phyloP scores from a whole-genome alignment of 2,113 vertebrate genomes.

The Cariama cristata region DNA sequence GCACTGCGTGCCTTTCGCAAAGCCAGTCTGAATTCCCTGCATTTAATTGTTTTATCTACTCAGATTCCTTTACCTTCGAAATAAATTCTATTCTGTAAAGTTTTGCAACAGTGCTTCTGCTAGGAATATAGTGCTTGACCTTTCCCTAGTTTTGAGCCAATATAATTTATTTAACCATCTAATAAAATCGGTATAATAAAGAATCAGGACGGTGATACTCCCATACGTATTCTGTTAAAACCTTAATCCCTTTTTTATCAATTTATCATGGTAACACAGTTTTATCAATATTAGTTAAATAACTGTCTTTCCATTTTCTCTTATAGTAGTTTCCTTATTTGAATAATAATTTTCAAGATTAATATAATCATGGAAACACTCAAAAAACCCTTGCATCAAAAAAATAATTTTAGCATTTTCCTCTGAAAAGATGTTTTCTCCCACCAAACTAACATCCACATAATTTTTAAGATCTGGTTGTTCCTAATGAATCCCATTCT shows the following conservation, averaged over 20 bases:
- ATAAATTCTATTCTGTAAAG: neutral
- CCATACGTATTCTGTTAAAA: neutral
- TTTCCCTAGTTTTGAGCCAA: neutral
- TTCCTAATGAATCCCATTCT: neutral
- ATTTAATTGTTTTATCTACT: neutral
- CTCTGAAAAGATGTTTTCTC: neutral
- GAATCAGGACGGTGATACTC: neutral
- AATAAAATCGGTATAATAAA: neutral
- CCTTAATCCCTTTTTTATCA: neutral
- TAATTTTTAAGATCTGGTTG: neutral
- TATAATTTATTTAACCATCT: neutral
- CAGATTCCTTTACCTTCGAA: neutral
- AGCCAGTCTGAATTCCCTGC: neutral
- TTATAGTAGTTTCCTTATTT: neutral
- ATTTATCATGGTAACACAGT: neutral
- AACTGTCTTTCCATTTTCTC: neutral
- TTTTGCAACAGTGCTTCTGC: neutral
- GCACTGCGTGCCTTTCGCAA: neutral
- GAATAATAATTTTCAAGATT: neutral
- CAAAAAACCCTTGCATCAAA: neutral
- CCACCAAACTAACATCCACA: neutral
- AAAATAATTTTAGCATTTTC: neutral
- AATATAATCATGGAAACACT: neutral
- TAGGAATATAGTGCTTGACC: neutral
- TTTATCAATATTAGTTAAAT: neutral